Evolutionary conservation across 1,140 invertebrate species (phyloP).

Genomic region (Protaetia brevitarsis): DNA sequence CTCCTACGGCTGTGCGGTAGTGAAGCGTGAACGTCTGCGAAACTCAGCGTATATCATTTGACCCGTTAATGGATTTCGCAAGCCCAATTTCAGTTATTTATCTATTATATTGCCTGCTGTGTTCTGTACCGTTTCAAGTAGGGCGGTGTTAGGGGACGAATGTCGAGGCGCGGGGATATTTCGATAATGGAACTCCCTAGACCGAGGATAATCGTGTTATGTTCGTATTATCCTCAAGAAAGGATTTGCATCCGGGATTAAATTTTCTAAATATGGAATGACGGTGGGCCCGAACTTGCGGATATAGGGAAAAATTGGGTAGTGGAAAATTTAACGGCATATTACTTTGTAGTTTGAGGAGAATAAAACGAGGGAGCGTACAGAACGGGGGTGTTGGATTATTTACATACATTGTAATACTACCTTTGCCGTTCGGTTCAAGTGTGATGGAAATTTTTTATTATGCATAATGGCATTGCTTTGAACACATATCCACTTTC

Average conservation of each 20-base stretch:
- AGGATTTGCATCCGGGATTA: conserved; percentile 32
- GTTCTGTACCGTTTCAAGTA: conserved; percentile 20
- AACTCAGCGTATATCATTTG: conserved; percentile 26
- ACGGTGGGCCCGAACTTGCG: background rate
- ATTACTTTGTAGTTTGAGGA: conserved; percentile 5
- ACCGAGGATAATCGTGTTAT: conserved; percentile 33
- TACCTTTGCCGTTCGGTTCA: background rate
- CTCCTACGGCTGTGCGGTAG: background rate
- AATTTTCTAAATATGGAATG: conserved; percentile 27
- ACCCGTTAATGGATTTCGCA: conserved; percentile 31
- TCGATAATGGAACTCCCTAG: conserved; percentile 32
- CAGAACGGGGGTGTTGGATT: too few relatives aligned
- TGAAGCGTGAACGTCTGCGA: conserved; percentile 12
- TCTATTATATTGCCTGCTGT: conserved; percentile 19
- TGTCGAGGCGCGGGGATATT: conserved; percentile 25
- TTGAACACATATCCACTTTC: too few relatives aligned
- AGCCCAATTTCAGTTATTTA: conserved; percentile 33
- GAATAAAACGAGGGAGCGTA: background rate
- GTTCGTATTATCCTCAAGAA: conserved; percentile 30
- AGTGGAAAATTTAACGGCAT: background rate
- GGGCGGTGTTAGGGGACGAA: background rate
- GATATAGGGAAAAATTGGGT: background rate
- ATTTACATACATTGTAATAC: background rate
- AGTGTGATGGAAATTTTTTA: too few relatives aligned
- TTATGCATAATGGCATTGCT: too few relatives aligned